phyloP scores from a whole-genome alignment of 2,113 vertebrate species.

The Hemiscyllium ocellatum region DNA sequence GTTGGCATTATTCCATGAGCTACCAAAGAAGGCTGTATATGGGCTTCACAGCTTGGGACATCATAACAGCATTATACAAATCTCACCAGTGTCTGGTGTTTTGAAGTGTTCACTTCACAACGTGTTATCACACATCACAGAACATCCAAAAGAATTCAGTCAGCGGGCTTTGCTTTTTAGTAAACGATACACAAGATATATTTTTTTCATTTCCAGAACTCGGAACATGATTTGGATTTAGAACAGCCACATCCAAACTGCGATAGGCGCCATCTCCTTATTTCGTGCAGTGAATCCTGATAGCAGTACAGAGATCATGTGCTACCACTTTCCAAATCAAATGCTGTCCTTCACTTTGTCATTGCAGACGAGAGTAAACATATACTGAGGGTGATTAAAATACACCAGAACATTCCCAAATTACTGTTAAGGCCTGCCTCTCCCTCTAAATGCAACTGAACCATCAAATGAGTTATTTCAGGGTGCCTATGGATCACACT shows the following conservation, averaged over 20 bases:
- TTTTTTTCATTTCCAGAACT: not conserved
- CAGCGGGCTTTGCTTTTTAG: not conserved
- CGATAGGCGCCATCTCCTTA: not conserved
- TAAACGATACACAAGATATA: not conserved
- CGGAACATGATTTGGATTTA: not conserved
- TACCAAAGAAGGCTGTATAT: not conserved
- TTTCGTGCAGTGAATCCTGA: not conserved
- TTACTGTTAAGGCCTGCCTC: not conserved
- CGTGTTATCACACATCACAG: not conserved
- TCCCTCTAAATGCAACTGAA: too few species aligned
- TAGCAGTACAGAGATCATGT: not conserved
- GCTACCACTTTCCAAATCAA: not conserved
- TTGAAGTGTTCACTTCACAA: not conserved
- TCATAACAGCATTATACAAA: not conserved
- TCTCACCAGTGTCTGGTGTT: not conserved
- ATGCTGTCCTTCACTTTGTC: not conserved
- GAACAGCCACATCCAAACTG: not conserved
- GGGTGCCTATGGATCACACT: too few species aligned
- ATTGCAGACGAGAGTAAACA: not conserved
- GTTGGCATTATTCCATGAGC: not conserved
- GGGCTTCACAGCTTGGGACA: not conserved
- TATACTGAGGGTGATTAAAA: not conserved
- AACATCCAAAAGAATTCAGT: not conserved
- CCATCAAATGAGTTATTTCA: too few species aligned
- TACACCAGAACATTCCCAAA: constrained; percentile 10